Evolutionary conservation across 2,888 invertebrate genomes (phyloP).

Genomic region (Dicranocentrus wangi): DNA sequence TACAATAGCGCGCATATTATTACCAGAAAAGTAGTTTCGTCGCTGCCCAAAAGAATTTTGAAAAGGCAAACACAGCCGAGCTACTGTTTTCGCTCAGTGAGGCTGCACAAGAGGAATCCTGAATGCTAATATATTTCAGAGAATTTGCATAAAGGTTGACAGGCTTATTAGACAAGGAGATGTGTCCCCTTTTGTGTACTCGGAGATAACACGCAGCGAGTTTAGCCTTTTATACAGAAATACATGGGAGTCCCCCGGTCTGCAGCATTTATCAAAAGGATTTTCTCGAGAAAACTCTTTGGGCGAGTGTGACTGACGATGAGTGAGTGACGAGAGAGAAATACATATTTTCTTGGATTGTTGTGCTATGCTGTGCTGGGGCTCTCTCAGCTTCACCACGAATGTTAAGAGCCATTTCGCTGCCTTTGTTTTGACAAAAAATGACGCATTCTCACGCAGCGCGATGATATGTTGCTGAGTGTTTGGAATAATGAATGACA

Average conservation of each 20-base stretch:
- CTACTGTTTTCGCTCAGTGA: too few relatives aligned
- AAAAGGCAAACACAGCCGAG: too few relatives aligned
- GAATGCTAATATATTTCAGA: conserved; percentile 6
- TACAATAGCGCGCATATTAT: conserved; percentile 3
- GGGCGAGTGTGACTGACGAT: neutral
- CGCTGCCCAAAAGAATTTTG: neutral
- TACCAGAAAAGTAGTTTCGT: neutral
- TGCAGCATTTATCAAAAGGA: conserved; percentile 13
- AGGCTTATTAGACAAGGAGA: conserved; percentile 34
- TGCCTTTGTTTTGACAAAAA: conserved; percentile 56
- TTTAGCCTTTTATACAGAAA: neutral
- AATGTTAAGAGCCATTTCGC: conserved; percentile 2
- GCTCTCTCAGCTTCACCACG: conserved; percentile 22
- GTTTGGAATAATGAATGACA: conserved; percentile 45
- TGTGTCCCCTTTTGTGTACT: conserved; percentile 41
- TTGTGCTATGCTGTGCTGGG: too few relatives aligned
- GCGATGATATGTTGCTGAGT: conserved; percentile 37
- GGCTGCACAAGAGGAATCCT: too few relatives aligned
- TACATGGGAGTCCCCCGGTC: neutral
- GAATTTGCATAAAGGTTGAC: conserved; percentile 47
- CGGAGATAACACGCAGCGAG: conserved; percentile 14
- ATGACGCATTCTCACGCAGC: conserved; percentile 60
- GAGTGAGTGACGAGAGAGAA: neutral
- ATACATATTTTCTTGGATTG: conserved; percentile 14
- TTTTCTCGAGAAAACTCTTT: too few relatives aligned